phyloP scores from a whole-genome alignment of 2,113 vertebrate genomes.

The Lagenorhynchus albirostris region DNA sequence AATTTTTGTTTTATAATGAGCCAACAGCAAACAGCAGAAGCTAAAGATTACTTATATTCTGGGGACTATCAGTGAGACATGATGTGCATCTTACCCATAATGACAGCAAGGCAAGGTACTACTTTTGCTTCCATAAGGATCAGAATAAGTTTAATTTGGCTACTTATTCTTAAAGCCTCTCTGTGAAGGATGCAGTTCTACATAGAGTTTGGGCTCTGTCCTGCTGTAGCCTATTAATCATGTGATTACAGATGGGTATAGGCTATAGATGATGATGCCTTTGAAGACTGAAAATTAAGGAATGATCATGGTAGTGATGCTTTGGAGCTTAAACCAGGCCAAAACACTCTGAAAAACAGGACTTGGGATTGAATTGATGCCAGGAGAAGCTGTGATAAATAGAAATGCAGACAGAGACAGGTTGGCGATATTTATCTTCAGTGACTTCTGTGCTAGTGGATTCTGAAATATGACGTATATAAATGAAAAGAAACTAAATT shows the following conservation, averaged over 20 bases:
- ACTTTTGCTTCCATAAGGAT: background rate
- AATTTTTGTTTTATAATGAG: background rate
- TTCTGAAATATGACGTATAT: conserved; percentile 15
- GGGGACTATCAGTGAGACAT: background rate
- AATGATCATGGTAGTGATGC: background rate
- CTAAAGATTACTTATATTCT: background rate
- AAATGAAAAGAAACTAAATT: background rate
- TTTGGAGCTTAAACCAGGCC: background rate
- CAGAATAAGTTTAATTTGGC: background rate
- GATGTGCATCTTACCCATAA: background rate
- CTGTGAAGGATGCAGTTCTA: background rate
- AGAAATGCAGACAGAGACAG: background rate
- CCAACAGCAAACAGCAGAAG: background rate
- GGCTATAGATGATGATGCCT: background rate
- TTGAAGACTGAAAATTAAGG: background rate
- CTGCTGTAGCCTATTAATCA: background rate
- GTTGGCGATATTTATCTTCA: background rate
- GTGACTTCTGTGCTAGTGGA: background rate
- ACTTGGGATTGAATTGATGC: background rate
- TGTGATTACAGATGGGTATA: background rate
- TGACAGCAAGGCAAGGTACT: background rate
- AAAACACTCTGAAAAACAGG: background rate
- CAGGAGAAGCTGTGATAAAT: background rate
- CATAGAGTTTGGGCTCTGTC: background rate
- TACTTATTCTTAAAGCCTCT: background rate